Evolutionary conservation across 2,888 invertebrate genomes (phyloP).

Genomic region (Heliconius sara): DNA sequence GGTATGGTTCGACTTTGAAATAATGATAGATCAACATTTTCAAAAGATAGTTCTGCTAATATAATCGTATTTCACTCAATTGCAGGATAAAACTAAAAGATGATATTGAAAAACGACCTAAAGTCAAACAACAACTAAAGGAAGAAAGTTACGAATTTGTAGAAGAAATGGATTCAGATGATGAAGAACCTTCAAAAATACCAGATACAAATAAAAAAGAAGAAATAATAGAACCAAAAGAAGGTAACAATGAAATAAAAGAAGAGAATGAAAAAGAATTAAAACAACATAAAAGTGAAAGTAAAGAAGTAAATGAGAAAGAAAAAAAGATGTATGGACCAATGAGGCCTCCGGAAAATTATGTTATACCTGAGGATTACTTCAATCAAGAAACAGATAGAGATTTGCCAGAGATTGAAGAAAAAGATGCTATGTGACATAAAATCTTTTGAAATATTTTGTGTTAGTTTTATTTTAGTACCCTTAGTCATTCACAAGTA

Average conservation of each 20-base stretch:
- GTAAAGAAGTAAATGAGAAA: constrained; percentile 12
- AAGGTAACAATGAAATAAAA: constrained; percentile 36
- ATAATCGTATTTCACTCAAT: constrained; percentile 36
- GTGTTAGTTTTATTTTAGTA: constrained; percentile 31
- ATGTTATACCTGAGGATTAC: constrained; percentile 76
- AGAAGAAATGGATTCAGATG: constrained; percentile 81
- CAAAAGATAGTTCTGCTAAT: too few species aligned
- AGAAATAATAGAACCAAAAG: constrained; percentile 28
- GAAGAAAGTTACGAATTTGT: constrained; percentile 76
- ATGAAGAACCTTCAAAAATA: constrained; percentile 55
- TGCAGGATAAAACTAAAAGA: constrained; percentile 79
- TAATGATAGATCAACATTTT: too few species aligned
- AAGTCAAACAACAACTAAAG: constrained; percentile 55
- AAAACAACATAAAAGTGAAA: constrained; percentile 33
- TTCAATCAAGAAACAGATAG: constrained; percentile 74
- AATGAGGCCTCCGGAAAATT: constrained; percentile 78
- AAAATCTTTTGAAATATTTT: constrained; percentile 7
- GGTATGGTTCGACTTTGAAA: too few species aligned
- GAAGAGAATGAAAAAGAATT: constrained; percentile 24
- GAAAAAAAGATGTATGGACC: constrained; percentile 72
- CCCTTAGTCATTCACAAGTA: too few species aligned
- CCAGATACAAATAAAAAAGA: constrained; percentile 38
- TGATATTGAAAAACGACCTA: constrained; percentile 64
- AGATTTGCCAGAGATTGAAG: constrained; percentile 77
- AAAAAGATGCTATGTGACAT: constrained; percentile 58